Percentiles rank a stretch among this genome's conserved stretches.
Evolutionary conservation across 2,888 invertebrate genomes (phyloP).

Genomic region (Drymonia ruficornis): DNA sequence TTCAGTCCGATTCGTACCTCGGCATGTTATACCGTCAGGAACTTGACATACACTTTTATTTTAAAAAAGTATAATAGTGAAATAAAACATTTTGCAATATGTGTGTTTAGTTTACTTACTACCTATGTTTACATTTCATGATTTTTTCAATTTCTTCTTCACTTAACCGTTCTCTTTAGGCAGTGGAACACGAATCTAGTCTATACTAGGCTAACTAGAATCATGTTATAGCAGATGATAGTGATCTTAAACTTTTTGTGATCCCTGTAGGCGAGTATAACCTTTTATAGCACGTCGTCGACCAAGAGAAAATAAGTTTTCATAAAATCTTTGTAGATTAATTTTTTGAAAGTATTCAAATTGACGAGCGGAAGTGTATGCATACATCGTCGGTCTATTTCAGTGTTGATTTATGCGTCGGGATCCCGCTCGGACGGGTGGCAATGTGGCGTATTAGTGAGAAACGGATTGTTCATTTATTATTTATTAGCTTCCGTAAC

Average conservation of each 20-base stretch:
- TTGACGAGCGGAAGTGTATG: slow-evolving; percentile 71
- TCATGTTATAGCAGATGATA: not conserved
- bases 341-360: slow-evolving; percentile 60
- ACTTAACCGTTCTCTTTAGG: no score
- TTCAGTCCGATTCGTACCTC: slow-evolving; percentile 21
- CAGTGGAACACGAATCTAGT: no score
- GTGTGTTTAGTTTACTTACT: no score
- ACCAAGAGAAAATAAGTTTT: slow-evolving; percentile 47
- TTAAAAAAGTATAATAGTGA: no score
- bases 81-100: no score
- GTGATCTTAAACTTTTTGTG: not conserved
- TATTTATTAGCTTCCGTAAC: slow-evolving; percentile 65
- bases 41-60: slow-evolving; percentile 2
- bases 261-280: slow-evolving; percentile 21
- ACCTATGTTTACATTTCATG: no score
- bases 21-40: slow-evolving; percentile 13
- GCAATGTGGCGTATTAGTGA: slow-evolving; percentile 71
- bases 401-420: slow-evolving; percentile 74
- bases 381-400: slow-evolving; percentile 71
- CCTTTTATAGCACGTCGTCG: slow-evolving; percentile 44
- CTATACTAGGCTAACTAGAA: no score
- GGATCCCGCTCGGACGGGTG: slow-evolving; percentile 62
- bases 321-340: slow-evolving; percentile 59
- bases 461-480: slow-evolving; percentile 66
- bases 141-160: not conserved